Evolutionary conservation across 2,113 vertebrate genomes (phyloP), one percentile per base, ranked within the genome.

Genomic region (Cryptomyrus ogoouensis): DNA sequence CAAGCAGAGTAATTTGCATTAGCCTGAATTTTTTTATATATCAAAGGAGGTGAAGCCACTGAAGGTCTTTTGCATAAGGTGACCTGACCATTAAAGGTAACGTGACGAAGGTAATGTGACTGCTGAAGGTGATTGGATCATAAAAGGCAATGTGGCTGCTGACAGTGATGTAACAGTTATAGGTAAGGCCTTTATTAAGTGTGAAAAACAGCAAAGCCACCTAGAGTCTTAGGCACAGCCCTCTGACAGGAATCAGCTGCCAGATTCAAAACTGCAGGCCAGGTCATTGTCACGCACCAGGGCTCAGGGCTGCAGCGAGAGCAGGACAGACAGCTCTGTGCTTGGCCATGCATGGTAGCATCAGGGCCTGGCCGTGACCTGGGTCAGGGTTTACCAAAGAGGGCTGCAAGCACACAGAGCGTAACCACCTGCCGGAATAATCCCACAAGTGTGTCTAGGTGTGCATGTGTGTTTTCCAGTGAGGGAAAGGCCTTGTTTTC

Each of bases 361-460:
- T 19, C 31, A 90, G 92, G 93, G 93, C 93, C 94, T 91, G 94
- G 94, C 95, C 95, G 94, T 94, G 94, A 96, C 94, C 95, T 94
- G 92, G 95, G 95, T 94, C 93, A 91, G 91, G 96, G 95, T 96
- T 96, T 95, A 96, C 91, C 95, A 93, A 90, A 91, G 92, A 94
- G 92, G 92, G 74, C 49, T 50, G 44, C 13, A 47, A 24, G 83
- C 21, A 52, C n/a, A 12, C 5, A 24, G 27, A 50, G 17, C 35
- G 35, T 19, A 6, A 80, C 35, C 31, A 17, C 35, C 35, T 39
- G 74, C 6, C 17, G 21, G 21, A 84, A 86, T 87, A 2, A 3
- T 87, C 9, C 49, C 74, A 49, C 58, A 3, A 88, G 50, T 89
- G 92, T 89, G 93, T 93, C 92, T 58, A 90, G 90, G 53, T 92